These are phyloP conservation scores for Atlantisia rogersi DNA, from an alignment of 2,113 vertebrate species.

Conservation along the genomic window DNA sequence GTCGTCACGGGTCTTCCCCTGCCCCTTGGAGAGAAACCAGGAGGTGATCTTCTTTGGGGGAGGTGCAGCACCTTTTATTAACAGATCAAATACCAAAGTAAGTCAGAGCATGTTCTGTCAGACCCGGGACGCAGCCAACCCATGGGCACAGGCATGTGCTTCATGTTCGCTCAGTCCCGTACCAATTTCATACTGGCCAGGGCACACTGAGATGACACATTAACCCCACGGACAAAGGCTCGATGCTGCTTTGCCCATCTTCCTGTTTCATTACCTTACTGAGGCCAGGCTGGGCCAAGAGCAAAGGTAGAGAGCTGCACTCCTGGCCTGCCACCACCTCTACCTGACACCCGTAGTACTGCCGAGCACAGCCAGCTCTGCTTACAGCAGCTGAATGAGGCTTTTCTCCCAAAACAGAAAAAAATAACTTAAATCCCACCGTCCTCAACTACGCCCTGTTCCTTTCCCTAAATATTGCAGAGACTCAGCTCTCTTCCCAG, in stretches of 20 bases:
- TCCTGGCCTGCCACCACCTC: neutral
- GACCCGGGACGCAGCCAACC: neutral
- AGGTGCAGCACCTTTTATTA: constrained; percentile 85
- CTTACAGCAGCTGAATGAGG: neutral
- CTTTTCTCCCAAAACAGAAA: neutral
- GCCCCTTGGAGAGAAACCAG: constrained; percentile 97
- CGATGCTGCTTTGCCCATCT: neutral
- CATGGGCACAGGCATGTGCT: neutral
- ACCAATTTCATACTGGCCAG: neutral
- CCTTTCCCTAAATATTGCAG: neutral
- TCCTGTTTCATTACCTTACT: neutral
- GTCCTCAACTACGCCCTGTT: neutral
- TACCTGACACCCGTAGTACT: neutral
- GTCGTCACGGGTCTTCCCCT: constrained; percentile 93
- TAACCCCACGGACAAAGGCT: neutral
- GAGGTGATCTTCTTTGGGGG: constrained; percentile 90
- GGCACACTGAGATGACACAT: neutral
- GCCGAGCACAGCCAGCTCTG: neutral
- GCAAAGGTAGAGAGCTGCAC: neutral
- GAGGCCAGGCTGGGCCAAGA: neutral
- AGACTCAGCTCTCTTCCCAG: neutral
- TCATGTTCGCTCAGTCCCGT: fast-evolving
- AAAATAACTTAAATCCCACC: neutral
- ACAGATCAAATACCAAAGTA: constrained; percentile 65
- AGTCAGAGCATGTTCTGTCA: constrained; percentile 27